Base-by-base conservation (phyloP, 2,113 vertebrate genomes). In the Clarias gariepinus region DNA sequence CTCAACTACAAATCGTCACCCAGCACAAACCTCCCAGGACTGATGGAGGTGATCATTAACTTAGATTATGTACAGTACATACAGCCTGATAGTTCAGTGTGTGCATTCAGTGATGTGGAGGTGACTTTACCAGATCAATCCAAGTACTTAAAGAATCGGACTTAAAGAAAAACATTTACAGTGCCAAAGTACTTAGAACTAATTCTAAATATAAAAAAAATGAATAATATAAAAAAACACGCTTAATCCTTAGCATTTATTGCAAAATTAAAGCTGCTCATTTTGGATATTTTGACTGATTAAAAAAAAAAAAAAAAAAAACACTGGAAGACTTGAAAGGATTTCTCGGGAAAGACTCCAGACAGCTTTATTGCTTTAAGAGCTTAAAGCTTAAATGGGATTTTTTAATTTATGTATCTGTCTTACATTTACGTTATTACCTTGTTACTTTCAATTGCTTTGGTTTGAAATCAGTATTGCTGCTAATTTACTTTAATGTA, bases 211-310 rank as follows among this genome's bases (percentile, higher is more conserved):
- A 28, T 69, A 12, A n/a, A 61, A 60, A 82, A 81, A 28, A 21
- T 36, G 47, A 47, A 47, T 47, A 47, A 47, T 47, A 36, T 36
- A 47, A 8, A 68, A 53, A 33, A 58, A 82, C 61, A 71, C 41
- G 2, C 12, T 41, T 25, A 36, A 41, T 82, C 79, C 25, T 55
- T 21, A 41, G 18, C 77, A n/a, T 90, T 93, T 92, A 93, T 91
- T 94, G 92, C 93, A 87, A 92, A 91, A 61, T 55, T 93, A 92
- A 95, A 94, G 88, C 91, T 92, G 92, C 92, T 92, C 90, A 93
- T 94, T 91, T 92, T 58, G 73, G 83, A 85, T 78, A 55, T 85
- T 89, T 77, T 60, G 41, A 55, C 13, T 64, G 13, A 21, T 33
- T 23, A 77, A 30, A 28, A 53, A 57, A 30, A 66, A 63, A 5